Evolutionary conservation across 2,113 vertebrate species (phyloP).

Genomic region (Muntiacus reevesi): DNA sequence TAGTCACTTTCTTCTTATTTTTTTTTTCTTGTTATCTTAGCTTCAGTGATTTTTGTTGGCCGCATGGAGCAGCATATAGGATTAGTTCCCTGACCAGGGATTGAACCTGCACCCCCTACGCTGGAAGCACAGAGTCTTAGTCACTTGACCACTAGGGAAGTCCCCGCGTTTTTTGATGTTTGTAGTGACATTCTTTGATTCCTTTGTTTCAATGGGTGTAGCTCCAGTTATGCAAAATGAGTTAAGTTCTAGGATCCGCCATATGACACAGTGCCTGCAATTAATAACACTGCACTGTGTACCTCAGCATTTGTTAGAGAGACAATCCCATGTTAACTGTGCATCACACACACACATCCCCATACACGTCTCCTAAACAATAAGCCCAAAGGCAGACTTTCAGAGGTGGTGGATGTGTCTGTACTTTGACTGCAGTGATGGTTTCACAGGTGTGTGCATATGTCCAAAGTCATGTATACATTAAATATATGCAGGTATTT

Average conservation of each 20-base stretch:
- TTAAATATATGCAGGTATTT: background rate
- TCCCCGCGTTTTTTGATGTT: fast-evolving
- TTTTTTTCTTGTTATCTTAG: background rate
- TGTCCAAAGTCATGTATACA: background rate
- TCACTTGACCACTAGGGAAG: background rate
- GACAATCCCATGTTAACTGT: background rate
- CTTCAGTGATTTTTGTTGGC: background rate
- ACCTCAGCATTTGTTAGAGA: background rate
- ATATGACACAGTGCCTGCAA: background rate
- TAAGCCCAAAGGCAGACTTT: background rate
- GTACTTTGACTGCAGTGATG: background rate
- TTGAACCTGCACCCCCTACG: fast-evolving
- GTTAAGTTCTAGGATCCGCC: background rate
- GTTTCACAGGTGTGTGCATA: background rate
- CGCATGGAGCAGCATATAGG: background rate
- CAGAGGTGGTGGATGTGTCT: background rate
- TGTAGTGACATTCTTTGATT: background rate
- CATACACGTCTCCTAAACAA: background rate
- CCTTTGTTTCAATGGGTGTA: background rate
- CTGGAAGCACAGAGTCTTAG: background rate
- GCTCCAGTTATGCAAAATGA: background rate
- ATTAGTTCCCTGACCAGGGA: background rate
- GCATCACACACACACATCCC: background rate
- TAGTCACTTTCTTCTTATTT: background rate
- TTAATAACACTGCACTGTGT: background rate